Percentiles rank a stretch among this genome's conserved stretches.
These are phyloP conservation scores for Dascyllus trimaculatus DNA, from an alignment of 2,113 vertebrate species.

Conservation along the genomic window DNA sequence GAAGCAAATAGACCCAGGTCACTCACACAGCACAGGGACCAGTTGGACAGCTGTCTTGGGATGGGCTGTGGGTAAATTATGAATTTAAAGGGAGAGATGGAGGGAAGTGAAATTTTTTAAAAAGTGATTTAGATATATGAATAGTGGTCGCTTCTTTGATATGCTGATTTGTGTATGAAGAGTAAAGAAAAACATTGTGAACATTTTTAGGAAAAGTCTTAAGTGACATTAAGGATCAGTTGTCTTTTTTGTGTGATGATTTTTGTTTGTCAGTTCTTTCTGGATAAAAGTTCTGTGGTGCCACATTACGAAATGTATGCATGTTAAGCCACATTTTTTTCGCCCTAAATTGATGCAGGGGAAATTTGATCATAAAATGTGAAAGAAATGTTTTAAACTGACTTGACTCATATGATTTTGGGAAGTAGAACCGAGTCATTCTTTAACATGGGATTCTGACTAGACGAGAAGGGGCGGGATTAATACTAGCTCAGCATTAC, in stretches of 20 bases:
- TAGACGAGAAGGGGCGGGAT: conserved; percentile 14
- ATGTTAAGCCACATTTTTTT: not conserved
- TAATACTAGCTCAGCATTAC: conserved; percentile 11
- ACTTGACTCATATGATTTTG: not conserved
- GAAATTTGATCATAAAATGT: too few relatives aligned
- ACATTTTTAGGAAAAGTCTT: too few relatives aligned
- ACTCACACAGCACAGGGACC: conserved; percentile 29
- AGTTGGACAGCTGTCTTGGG: conserved; percentile 49
- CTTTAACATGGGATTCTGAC: not conserved
- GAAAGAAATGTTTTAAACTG: conserved; percentile 6
- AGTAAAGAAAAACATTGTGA: too few relatives aligned
- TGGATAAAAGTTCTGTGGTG: too few relatives aligned
- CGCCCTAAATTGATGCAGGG: too few relatives aligned
- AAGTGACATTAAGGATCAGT: too few relatives aligned
- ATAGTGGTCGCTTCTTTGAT: too few relatives aligned
- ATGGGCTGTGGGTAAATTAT: conserved; percentile 36
- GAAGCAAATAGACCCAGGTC: conserved; percentile 51
- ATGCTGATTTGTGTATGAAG: too few relatives aligned
- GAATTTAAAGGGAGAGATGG: conserved; percentile 19
- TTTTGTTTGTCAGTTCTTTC: too few relatives aligned
- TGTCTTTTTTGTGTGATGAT: too few relatives aligned
- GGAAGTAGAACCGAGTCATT: not conserved
- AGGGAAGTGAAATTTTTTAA: not conserved
- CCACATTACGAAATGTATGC: too few relatives aligned
- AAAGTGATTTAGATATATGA: not conserved